Conservation (phyloP, 2,797 vertebrate genomes). For the Tadarida brasiliensis region DNA sequence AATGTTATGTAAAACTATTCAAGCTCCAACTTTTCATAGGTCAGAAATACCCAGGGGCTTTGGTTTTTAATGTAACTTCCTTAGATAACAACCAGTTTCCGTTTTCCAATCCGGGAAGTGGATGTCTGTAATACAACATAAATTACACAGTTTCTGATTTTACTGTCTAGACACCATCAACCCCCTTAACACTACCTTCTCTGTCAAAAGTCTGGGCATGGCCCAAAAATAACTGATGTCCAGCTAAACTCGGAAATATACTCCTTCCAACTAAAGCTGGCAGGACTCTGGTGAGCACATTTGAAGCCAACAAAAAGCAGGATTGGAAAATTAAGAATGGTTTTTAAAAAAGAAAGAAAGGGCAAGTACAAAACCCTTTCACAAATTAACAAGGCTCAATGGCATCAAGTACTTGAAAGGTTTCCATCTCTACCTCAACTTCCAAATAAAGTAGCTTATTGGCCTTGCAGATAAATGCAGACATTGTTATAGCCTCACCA, state of each 20-base stretch:
- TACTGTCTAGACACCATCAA: slow-evolving; percentile 83
- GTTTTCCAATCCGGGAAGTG: slow-evolving; percentile 82
- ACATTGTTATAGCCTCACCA: neutral
- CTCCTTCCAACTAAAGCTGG: slow-evolving; percentile 82
- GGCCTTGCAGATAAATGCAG: neutral
- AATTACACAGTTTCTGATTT: slow-evolving; percentile 84
- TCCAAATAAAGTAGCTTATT: slow-evolving; percentile 35
- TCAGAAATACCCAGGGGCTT: slow-evolving; percentile 76
- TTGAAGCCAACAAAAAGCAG: slow-evolving; percentile 80
- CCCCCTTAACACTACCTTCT: slow-evolving; percentile 82
- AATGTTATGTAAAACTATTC: slow-evolving; percentile 69
- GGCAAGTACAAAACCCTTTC: slow-evolving; percentile 63
- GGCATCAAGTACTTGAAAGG: slow-evolving; percentile 64
- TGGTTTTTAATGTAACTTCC: slow-evolving; percentile 81
- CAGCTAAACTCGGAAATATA: slow-evolving; percentile 81
- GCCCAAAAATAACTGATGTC: slow-evolving; percentile 78
- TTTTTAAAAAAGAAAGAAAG: neutral
- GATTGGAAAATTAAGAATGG: slow-evolving; percentile 79
- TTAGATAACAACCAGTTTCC: slow-evolving; percentile 83
- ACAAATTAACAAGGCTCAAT: slow-evolving; percentile 74
- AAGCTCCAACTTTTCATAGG: slow-evolving; percentile 73
- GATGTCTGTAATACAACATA: slow-evolving; percentile 82
- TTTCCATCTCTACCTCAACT: neutral
- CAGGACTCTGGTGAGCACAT: slow-evolving; percentile 69
- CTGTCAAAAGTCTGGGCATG: slow-evolving; percentile 81